Conservation (phyloP, 2,113 vertebrate genomes). For the Galbula dea region DNA sequence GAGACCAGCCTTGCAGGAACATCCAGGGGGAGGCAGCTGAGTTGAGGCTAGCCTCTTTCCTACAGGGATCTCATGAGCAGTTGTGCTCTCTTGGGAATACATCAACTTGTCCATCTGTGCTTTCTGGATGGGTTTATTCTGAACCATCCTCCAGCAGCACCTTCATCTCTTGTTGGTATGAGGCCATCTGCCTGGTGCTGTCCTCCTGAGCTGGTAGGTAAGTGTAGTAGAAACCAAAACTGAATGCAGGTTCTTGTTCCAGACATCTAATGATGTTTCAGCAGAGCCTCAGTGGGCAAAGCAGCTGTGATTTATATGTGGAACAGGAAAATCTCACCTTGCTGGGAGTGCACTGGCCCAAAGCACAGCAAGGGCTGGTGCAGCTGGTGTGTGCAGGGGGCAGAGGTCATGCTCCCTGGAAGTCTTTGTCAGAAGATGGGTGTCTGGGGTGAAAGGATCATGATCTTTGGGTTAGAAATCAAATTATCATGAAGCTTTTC, state of each 20-base stretch:
- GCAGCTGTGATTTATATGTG: neutral
- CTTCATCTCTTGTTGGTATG: neutral
- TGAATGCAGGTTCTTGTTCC: neutral
- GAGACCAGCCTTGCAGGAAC: neutral
- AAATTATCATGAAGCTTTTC: neutral
- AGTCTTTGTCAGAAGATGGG: accelerated
- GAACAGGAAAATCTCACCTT: neutral
- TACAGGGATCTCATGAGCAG: neutral
- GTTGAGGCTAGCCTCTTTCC: neutral
- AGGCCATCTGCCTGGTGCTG: accelerated
- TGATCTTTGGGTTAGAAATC: neutral
- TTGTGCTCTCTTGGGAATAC: neutral
- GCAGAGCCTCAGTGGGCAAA: neutral
- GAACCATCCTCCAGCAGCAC: neutral
- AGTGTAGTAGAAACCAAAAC: neutral
- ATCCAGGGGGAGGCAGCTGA: neutral
- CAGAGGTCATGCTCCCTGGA: neutral
- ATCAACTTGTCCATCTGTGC: neutral
- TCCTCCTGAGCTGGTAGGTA: neutral
- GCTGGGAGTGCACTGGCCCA: neutral
- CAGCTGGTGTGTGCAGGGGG: neutral
- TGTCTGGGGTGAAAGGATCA: neutral
- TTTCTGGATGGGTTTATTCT: neutral
- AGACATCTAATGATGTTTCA: accelerated
- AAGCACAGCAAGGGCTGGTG: neutral